Base-by-base conservation (phyloP, 30 jellyfish, hydroid and myxozoan species). In the Catostylus mosaicus region DNA sequence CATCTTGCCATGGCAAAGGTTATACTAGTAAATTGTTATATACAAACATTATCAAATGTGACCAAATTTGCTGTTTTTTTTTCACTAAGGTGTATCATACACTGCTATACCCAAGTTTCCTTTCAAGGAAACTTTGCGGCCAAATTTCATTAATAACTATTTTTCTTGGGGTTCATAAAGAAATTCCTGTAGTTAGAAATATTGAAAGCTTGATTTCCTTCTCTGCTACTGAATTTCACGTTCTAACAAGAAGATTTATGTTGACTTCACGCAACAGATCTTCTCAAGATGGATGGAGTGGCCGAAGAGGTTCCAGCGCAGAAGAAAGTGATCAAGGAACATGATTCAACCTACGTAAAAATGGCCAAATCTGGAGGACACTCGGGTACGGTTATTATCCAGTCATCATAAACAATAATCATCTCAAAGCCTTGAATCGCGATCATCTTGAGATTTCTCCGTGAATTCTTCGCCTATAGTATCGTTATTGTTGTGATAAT, bases 321-420 rank as follows among this genome's bases (percentile, higher is more conserved):
- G 86, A 82, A 82, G 82, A 52, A 62, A 6, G 36, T 82, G 77
- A 68, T 82, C 24, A 82, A 82, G 43, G 86, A 82, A 11, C 62
- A 54, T 35, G 92, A 82, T 67, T 82, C 92, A 12, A 74, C 74
- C 24, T 82, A 82, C 38, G 92, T 82, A 8, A 82, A 82, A 69
- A 68, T 82, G 47, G 92, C 92, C 73, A 82, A 82, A 48, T 57
- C 92, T 38, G 92, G 92, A 24, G 92, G 92, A 40, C 92, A 82
- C 71, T 24, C 92, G 65, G 92, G 92, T 82, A 52, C 65, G 80
- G 37, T 36, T 24, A 59, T 73, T 56, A 23, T 43, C 14, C 54
- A 43, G 16, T 43, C 24, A 50, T 16, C 63, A 50, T 10, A 23
- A 50, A 50, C 63, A 50, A 27, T 50, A 50, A 4, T 50, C 63